Evolutionary conservation across 2,888 invertebrate species (phyloP), one percentile per base, ranked within the genome.

Genomic region (Leistus spinibarbis): DNA sequence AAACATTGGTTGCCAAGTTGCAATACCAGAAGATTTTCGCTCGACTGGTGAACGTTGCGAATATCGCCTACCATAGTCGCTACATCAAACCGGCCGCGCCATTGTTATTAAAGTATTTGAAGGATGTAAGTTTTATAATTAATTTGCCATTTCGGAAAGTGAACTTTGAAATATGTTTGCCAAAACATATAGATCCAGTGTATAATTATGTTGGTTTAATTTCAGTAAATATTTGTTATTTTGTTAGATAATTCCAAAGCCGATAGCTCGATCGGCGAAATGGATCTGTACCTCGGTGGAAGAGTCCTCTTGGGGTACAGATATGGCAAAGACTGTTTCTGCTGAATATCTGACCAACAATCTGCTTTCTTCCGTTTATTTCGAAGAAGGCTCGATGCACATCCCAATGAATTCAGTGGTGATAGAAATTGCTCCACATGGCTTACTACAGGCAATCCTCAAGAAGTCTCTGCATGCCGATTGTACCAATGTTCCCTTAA

Each of bases 401-500:
- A 92, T 97, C 79, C 96, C 95, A 0, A 88, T 89, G 66, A 92
- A 95, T 82, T 95, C 96, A 0, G 89, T 97, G 75, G 90, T 92
- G 3, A 92, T 97, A 77, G 97, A 97, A 85, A 91, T 97, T 71
- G 96, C 97, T 0, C 97, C 97, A 0, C 97, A 97, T 80, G 93
- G 95, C 5, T 88, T 97, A 0, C 89, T 97, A 53, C 96, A 96
- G 83, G 93, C 96, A 0, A 95, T 97, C 80, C 87, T 97, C 5
- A 91, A 93, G 77, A 88, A 95, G 56, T 93, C 95, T 0, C 85
- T 97, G 60, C 87, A 88, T 79, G 86, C 91, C 69, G 90, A 90
- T n/a, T 91, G 92, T 77, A 87, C 89, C 23, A 94, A 94, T 82
- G 87, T 96, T 56, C 88, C 95, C 0, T 86, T 97, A 1, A 95